Evolutionary conservation across 2,797 vertebrate species (phyloP), one percentile per base, ranked within the genome.

Genomic region (Pelodytes ibericus): DNA sequence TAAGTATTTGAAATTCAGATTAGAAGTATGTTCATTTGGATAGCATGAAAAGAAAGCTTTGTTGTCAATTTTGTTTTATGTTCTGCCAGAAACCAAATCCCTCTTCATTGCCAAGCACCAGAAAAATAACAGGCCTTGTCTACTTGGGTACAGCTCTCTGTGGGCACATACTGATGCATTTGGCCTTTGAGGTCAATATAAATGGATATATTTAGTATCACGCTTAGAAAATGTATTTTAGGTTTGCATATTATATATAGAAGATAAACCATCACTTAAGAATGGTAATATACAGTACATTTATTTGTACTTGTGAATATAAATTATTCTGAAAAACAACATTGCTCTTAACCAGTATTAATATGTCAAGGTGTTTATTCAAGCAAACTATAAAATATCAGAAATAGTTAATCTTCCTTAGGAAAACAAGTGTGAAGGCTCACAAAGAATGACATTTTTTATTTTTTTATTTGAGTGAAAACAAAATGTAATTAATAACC

Each of bases 1-100:
- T 86, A 90, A 92, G 90, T 91, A 92, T 93, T 93, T 93, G 91
- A 93, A 93, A 92, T 93, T 92, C 91, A 92, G 89, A 93, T 93
- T 92, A 93, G 90, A 91, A 93, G 92, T 89, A 90, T 92, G 89
- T 93, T 93, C 91, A 91, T 93, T 91, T 92, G 91, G 89, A 90
- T 88, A 90, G 88, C 88, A 86, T 91, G 87, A 93, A 93, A 92
- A 87, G 86, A 86, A 88, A 85, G 86, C 91, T 92, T 91, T 93
- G 91, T 92, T 91, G 90, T 90, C 89, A 90, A 86, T 84, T 84
- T 87, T 86, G 88, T 89, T 91, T 92, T 88, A 87, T 90, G 88
- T 88, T 89, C 89, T 89, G 89, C 90, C 90, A 92, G 81, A 82
- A 92, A 84, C 85, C 84, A 89, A 88, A 90, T 89, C 86, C 84